Evolutionary conservation across 1,140 invertebrate species (phyloP).

Genomic region (Choristoneura fumiferana): DNA sequence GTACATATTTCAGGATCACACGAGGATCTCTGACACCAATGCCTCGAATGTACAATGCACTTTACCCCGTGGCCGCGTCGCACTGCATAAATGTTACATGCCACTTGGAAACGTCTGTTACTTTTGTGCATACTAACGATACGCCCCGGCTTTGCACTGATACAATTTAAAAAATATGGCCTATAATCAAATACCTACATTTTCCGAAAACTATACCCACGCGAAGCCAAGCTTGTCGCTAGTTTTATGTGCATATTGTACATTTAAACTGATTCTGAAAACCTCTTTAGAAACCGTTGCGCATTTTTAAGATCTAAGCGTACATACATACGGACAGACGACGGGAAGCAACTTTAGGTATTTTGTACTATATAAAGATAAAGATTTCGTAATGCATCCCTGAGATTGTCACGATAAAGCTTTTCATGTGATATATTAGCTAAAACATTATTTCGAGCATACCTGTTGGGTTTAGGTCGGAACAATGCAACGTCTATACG

Average conservation of each 20-base stretch:
- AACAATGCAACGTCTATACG: constrained; percentile 9
- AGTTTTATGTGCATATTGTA: too few relatives aligned
- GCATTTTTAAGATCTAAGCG: too few relatives aligned
- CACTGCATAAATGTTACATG: constrained; percentile 12
- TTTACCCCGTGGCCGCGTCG: neutral
- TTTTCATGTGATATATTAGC: neutral
- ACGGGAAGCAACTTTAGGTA: too few relatives aligned
- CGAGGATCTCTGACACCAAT: constrained; percentile 25
- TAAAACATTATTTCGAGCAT: neutral
- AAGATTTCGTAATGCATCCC: neutral
- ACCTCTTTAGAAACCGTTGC: too few relatives aligned
- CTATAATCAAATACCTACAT: too few relatives aligned
- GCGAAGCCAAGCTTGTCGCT: too few relatives aligned
- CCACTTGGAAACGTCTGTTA: constrained; percentile 1
- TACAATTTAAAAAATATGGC: too few relatives aligned
- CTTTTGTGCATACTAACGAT: neutral
- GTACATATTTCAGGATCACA: constrained; percentile 44
- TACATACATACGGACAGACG: too few relatives aligned
- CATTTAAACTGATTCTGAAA: too few relatives aligned
- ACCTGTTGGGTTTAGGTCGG: constrained; percentile 2
- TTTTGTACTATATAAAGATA: too few relatives aligned
- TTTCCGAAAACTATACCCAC: too few relatives aligned
- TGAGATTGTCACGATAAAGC: neutral
- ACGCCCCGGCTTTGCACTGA: too few relatives aligned
- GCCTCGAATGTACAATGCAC: constrained; percentile 27